phyloP scores from a whole-genome alignment of 2,888 invertebrate genomes.

The Drosophila trichaetosa region DNA sequence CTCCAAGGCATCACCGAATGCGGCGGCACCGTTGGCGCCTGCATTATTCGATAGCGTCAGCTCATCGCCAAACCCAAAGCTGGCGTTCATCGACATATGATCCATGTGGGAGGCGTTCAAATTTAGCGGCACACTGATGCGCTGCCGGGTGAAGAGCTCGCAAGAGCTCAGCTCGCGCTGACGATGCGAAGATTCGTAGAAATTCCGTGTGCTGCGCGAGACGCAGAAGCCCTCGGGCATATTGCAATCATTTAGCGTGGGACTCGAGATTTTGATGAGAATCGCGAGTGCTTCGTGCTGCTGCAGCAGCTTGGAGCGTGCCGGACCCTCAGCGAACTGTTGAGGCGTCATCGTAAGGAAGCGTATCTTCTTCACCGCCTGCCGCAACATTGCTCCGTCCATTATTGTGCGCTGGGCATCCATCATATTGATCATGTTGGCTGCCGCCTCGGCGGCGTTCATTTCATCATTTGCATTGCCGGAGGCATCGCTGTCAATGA shows the following conservation, averaged over 20 bases:
- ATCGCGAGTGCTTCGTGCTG: conserved; percentile 92
- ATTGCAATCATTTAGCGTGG: conserved; percentile 88
- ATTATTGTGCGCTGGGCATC: conserved; percentile 80
- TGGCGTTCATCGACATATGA: conserved; percentile 22
- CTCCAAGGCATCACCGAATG: conserved; percentile 50
- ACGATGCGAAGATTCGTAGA: conserved; percentile 72
- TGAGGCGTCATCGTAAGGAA: conserved; percentile 92
- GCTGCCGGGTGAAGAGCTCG: conserved; percentile 78
- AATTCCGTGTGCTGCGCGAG: conserved; percentile 83
- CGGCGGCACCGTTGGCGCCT: conserved; percentile 50
- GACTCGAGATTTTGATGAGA: conserved; percentile 92
- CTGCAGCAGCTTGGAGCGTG: conserved; percentile 89
- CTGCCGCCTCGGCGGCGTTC: conserved; percentile 53
- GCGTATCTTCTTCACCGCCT: conserved; percentile 91
- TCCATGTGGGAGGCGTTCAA: conserved; percentile 31
- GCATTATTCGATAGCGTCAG: conserved; percentile 84
- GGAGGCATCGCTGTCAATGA: conserved; percentile 80
- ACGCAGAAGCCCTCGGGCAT: conserved; percentile 91
- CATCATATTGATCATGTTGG: conserved; percentile 77
- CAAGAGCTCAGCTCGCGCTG: conserved; percentile 82
- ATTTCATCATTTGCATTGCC: conserved; percentile 57
- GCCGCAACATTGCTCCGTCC: conserved; percentile 86
- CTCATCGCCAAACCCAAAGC: conserved; percentile 46
- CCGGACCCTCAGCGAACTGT: conserved; percentile 93
- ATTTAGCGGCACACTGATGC: conserved; percentile 38